phyloP scores from a whole-genome alignment of 35 echinoderm and acorn worm species.

The Amphiura filiformis region DNA sequence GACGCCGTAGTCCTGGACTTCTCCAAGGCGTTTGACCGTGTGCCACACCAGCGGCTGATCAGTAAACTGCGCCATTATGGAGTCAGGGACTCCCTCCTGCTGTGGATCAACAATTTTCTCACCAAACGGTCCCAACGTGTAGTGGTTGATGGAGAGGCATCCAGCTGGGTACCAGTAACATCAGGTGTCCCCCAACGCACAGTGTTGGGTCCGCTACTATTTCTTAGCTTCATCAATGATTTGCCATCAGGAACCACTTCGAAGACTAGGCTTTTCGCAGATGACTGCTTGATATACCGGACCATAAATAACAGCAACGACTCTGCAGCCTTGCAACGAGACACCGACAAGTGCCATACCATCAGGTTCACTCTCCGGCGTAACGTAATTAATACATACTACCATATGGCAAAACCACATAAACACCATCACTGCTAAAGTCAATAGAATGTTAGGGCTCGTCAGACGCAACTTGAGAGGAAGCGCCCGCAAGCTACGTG shows the following conservation, averaged over 20 bases:
- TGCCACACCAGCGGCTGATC: conserved; percentile 30
- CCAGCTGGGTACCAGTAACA: neutral
- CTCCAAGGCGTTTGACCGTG: conserved; percentile 47
- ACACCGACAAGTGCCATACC: neutral
- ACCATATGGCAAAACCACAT: neutral
- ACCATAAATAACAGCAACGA: neutral
- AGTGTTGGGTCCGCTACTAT: conserved; percentile 30
- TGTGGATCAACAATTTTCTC: neutral
- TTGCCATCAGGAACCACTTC: conserved; percentile 2
- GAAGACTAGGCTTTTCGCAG: conserved; percentile 11
- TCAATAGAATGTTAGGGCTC: neutral
- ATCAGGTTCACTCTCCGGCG: neutral
- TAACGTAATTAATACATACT: neutral
- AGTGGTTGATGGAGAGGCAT: neutral
- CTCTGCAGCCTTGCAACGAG: neutral
- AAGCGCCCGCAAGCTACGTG: neutral
- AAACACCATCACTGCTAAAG: neutral
- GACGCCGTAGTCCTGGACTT: conserved; percentile 30
- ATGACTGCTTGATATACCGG: conserved; percentile 16
- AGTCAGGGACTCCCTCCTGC: neutral
- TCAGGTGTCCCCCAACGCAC: conserved; percentile 43
- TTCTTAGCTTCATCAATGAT: conserved; percentile 23
- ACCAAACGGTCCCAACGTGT: conserved; percentile 1
- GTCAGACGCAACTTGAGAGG: neutral
- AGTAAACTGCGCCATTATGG: conserved; percentile 37